A percentile compares a stretch with the other conserved stretches of the same genome.
Conservation (phyloP, 2,113 vertebrate genomes). For the Epinephelus cyanopodus region DNA sequence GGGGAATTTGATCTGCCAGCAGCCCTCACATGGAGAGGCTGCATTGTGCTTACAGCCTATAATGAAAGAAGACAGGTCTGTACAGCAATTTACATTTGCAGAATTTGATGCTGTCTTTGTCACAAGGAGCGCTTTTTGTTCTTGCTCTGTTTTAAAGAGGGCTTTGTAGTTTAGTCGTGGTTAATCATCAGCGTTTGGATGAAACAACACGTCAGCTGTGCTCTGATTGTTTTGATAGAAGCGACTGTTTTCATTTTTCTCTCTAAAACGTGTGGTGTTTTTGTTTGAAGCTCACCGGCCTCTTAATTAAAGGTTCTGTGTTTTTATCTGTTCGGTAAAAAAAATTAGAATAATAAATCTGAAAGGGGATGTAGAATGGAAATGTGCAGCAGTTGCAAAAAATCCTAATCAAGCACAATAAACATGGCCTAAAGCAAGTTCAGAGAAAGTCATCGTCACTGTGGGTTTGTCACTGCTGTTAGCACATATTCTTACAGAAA, state of each 20-base stretch:
- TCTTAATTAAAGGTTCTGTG: background rate
- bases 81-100: background rate
- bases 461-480: background rate
- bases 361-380: background rate
- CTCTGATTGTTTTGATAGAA: constrained; percentile 7
- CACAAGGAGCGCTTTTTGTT: background rate
- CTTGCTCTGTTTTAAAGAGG: constrained; percentile 7
- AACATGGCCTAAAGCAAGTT: background rate
- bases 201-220: constrained; percentile 9
- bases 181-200: constrained; percentile 15
- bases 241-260: background rate
- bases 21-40: background rate
- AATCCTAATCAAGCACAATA: background rate
- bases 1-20: constrained; percentile 2
- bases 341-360: background rate
- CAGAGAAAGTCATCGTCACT: constrained; percentile 1
- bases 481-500: background rate
- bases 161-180: background rate
- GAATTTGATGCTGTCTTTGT: background rate
- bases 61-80: background rate
- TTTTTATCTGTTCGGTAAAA: background rate
- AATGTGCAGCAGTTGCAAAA: background rate
- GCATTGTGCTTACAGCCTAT: background rate
- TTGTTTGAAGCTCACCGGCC: background rate
- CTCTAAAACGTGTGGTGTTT: background rate